A percentile compares a stretch with the other conserved stretches of the same genome.
These are phyloP conservation scores for Diglossa cyanea DNA, from an alignment of 2,797 vertebrate species.

Conservation along the genomic window DNA sequence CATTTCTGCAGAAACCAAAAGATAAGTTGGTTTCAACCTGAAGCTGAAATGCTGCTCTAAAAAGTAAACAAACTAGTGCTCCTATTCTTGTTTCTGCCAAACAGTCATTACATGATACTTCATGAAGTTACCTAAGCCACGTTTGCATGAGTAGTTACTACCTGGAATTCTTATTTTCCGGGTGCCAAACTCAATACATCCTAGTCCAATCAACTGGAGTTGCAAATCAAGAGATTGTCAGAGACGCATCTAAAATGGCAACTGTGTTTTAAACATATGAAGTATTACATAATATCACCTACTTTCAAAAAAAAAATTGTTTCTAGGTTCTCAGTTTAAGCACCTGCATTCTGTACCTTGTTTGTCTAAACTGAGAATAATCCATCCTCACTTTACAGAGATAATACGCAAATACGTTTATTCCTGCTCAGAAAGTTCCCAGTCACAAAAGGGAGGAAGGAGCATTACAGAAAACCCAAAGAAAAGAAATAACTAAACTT, in stretches of 20 bases:
- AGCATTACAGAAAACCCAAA: not conserved
- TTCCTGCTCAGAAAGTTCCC: not conserved
- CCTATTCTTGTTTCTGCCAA: conserved; percentile 33
- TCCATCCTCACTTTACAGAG: not conserved
- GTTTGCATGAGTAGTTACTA: conserved; percentile 65
- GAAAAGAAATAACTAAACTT: not conserved
- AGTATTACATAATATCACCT: conserved; percentile 56
- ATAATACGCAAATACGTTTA: not conserved
- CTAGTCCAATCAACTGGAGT: conserved; percentile 65
- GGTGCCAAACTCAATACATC: conserved; percentile 67
- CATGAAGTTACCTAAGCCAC: conserved; percentile 63
- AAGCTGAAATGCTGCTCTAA: conserved; percentile 60
- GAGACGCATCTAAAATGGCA: conserved; percentile 69
- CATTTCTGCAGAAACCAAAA: conserved; percentile 70
- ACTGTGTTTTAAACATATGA: conserved; percentile 67
- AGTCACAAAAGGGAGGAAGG: not conserved
- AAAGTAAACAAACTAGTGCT: conserved; percentile 49
- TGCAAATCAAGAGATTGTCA: conserved; percentile 67
- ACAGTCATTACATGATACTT: conserved; percentile 62
- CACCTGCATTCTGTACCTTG: not conserved
- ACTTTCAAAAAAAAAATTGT: conserved; percentile 12
- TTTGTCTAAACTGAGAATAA: conserved; percentile 21
- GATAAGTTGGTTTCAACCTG: conserved; percentile 67
- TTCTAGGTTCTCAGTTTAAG: conserved; percentile 54
- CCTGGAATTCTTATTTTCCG: conserved; percentile 68